Evolutionary conservation across 2,797 vertebrate species (phyloP), one percentile per base, ranked within the genome.

Genomic region (Sebastes vulpes): DNA sequence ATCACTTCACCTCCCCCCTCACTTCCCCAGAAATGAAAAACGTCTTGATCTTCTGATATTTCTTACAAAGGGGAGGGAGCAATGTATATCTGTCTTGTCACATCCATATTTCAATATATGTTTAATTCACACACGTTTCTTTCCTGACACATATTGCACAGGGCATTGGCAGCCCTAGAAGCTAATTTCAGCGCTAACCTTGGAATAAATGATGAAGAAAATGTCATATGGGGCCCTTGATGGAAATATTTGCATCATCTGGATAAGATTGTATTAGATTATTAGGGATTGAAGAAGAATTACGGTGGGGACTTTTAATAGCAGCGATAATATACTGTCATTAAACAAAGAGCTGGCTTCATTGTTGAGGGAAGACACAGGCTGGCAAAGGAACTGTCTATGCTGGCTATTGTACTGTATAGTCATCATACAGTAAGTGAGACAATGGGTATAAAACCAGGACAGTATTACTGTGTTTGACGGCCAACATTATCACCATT

Each of bases 201-300:
- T 75, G 21, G 26, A 71, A 69, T 65, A 12, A 78, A 74, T 56
- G 23, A 78, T 57, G 28, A 79, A 46, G 42, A 70, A 85, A 78
- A 79, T 65, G 76, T 78, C 81, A 86, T 46, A 53, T 28, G 68
- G 60, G 59, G 29, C 21, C 28, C 28, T 42, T 35, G 35, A 81
- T 86, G 75, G 66, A 77, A 82, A 82, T 69, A 86, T 92, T 89
- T 89, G 75, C 81, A 84, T 79, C 58, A 77, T 72, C 28, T 82
- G 31, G 73, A 82, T 86, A 70, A 69, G 65, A 88, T 87, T 26
- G 28, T 21, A 35, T 61, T 71, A 64, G 31, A 79, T 88, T 86
- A 70, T 32, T 29, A 70, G 26, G 2, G n/a, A 60, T 8, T 4
- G 32, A 35, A 38, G 57, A 75, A 48, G 53, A 81, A 77, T 56